A percentile compares a stretch with the other conserved stretches of the same genome.
phyloP scores from a whole-genome alignment of 2,113 vertebrate genomes.

The Ibidorhyncha struthersii region DNA sequence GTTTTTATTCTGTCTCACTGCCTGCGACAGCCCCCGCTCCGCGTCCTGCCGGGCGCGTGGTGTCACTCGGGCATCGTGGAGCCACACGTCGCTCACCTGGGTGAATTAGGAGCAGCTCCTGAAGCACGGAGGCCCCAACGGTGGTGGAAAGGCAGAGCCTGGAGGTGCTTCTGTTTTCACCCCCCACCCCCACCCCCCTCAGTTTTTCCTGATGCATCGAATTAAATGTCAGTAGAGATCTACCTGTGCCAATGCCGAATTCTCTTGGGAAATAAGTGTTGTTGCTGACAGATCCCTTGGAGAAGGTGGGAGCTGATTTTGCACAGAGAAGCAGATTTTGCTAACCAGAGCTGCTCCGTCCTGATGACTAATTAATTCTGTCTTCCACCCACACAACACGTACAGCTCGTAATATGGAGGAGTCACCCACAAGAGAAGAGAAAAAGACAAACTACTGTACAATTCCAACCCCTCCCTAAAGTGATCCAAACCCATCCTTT shows the following conservation, averaged over 20 bases:
- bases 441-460: not conserved
- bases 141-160: not conserved
- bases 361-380: slow-evolving; percentile 59
- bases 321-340: slow-evolving; percentile 45
- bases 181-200: accelerated
- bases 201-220: not conserved
- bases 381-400: slow-evolving; percentile 51
- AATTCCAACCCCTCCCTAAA: not conserved
- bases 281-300: slow-evolving; percentile 6
- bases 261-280: slow-evolving; percentile 12
- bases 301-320: slow-evolving; percentile 39
- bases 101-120: not conserved
- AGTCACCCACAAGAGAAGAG: slow-evolving; percentile 10
- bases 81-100: accelerated
- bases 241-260: not conserved
- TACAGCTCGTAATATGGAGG: slow-evolving; percentile 5
- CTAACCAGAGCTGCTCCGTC: not conserved
- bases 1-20: not conserved
- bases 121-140: accelerated
- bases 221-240: not conserved
- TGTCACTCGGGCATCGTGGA: accelerated
- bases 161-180: not conserved
- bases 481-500: not conserved
- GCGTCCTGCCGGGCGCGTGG: accelerated
- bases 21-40: accelerated